These are phyloP conservation scores for Sylvicola cinctus DNA, from an alignment of 2,888 invertebrate genomes.

Conservation along the genomic window DNA sequence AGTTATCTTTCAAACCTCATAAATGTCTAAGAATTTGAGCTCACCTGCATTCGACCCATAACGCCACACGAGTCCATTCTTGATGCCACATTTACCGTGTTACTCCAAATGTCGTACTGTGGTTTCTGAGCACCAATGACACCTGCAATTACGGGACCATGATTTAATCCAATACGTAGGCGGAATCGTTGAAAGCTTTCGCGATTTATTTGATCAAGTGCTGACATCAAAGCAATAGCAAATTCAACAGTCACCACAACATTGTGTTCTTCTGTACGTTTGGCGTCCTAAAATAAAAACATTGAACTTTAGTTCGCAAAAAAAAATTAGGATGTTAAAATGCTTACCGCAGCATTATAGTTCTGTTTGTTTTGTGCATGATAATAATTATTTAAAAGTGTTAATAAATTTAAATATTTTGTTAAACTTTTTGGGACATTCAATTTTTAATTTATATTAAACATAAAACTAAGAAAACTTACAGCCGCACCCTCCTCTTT, in stretches of 20 bases:
- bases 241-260: slow-evolving; percentile 85
- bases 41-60: slow-evolving; percentile 65
- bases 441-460: too few species aligned
- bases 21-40: background rate
- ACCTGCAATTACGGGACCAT: slow-evolving; percentile 39
- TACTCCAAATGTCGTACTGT: slow-evolving; percentile 98
- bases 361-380: too few species aligned
- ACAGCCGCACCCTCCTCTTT: slow-evolving; percentile 57
- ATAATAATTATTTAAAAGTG: background rate
- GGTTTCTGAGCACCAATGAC: slow-evolving; percentile 96
- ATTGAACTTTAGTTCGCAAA: too few species aligned
- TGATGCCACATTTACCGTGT: slow-evolving; percentile 93
- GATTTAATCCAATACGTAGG: slow-evolving; percentile 52
- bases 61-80: slow-evolving; percentile 93
- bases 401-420: too few species aligned
- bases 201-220: slow-evolving; percentile 84
- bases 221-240: slow-evolving; percentile 76
- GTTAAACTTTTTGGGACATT: too few species aligned
- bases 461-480: too few species aligned
- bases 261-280: slow-evolving; percentile 64
- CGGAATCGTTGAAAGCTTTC: slow-evolving; percentile 95
- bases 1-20: background rate
- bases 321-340: too few species aligned
- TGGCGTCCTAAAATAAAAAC: slow-evolving; percentile 49
- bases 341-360: slow-evolving; percentile 7